Evolutionary conservation across 2,797 vertebrate species (phyloP).

Genomic region (Pangasius larnaudii): DNA sequence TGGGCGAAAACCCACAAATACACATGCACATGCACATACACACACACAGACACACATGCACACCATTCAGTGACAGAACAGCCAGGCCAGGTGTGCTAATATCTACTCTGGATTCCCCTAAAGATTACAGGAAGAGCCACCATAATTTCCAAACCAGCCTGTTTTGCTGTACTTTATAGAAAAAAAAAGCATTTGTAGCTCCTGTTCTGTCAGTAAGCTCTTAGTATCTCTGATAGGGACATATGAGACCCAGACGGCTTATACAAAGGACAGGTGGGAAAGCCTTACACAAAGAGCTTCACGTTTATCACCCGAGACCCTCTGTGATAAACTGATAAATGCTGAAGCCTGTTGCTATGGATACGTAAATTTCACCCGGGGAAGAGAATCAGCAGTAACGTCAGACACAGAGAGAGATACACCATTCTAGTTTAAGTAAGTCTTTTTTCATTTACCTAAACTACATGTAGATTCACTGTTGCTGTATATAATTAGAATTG

Average conservation of each 20-base stretch:
- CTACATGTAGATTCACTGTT: not conserved
- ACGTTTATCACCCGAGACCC: conserved; percentile 57
- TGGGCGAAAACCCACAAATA: not conserved
- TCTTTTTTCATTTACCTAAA: not conserved
- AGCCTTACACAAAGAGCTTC: conserved; percentile 33
- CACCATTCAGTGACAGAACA: conserved; percentile 13
- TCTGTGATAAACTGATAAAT: conserved; percentile 44
- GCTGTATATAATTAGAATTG: not conserved
- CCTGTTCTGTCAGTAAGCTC: not conserved
- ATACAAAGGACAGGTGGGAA: conserved; percentile 37
- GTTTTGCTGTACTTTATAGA: not conserved
- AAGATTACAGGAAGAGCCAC: conserved; percentile 34
- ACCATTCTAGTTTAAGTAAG: conserved; percentile 1
- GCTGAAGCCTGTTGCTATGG: conserved; percentile 68
- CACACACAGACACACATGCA: not conserved
- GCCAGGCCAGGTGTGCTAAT: conserved; percentile 40
- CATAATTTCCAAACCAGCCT: conserved; percentile 5
- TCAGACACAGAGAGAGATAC: conserved; percentile 10
- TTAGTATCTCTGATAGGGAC: conserved; percentile 24
- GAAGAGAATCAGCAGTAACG: conserved; percentile 11
- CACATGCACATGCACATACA: not conserved
- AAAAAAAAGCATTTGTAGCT: not conserved
- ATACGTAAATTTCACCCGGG: conserved; percentile 55
- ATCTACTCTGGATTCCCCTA: not conserved
- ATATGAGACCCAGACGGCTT: conserved; percentile 16